Percentiles rank a stretch among this genome's conserved stretches.
These are phyloP conservation scores for Bubo scandiacus DNA, from an alignment of 2,113 vertebrate species.

Conservation along the genomic window DNA sequence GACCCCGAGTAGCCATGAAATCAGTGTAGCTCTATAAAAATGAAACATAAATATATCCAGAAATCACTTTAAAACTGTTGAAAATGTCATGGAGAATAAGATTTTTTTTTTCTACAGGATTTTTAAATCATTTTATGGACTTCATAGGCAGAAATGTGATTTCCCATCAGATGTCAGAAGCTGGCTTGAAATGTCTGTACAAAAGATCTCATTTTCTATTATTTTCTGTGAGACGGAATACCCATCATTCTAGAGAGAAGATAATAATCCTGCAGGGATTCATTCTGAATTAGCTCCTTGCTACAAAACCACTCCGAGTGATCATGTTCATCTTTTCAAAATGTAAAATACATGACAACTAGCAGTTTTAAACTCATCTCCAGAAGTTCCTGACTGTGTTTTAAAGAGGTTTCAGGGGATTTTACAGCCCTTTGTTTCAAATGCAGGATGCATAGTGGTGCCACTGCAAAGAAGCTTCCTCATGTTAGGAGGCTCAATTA, in stretches of 20 bases:
- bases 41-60: not conserved
- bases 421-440: not conserved
- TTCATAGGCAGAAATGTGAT: not conserved
- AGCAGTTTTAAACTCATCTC: not conserved
- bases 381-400: not conserved
- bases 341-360: accelerated
- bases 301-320: not conserved
- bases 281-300: not conserved
- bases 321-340: not conserved
- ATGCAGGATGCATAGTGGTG: not conserved
- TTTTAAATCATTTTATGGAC: not conserved
- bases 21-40: not conserved
- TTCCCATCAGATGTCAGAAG: not conserved
- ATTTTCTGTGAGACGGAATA: not conserved
- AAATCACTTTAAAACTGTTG: not conserved
- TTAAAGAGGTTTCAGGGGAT: not conserved
- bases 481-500: not conserved
- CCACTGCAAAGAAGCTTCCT: not conserved
- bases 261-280: not conserved
- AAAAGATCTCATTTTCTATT: not conserved
- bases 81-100: not conserved
- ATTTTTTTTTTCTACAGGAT: not conserved
- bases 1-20: not conserved
- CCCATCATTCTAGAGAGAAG: not conserved
- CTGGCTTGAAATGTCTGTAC: not conserved